These are phyloP conservation scores for Aphyosemion australe DNA, from an alignment of 2,113 vertebrate genomes.

Conservation along the genomic window DNA sequence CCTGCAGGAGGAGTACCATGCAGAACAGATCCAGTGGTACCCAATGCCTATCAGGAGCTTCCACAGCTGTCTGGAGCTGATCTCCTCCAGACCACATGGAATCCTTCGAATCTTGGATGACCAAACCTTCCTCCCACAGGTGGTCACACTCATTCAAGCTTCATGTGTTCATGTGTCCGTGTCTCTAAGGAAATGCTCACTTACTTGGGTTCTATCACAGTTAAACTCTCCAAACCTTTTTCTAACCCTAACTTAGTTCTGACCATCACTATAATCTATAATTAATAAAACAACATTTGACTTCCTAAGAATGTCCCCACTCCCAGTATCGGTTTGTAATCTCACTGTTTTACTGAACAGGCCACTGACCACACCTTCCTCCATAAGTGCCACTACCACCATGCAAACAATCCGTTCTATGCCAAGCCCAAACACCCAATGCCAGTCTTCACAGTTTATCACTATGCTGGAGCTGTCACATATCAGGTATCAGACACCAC, in stretches of 20 bases:
- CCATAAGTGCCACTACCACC: constrained; percentile 95
- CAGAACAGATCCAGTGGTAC: constrained; percentile 85
- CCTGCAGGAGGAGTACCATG: constrained; percentile 85
- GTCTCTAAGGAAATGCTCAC: background rate
- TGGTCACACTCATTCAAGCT: constrained; percentile 31
- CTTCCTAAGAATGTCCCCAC: no score
- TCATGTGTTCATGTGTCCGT: background rate
- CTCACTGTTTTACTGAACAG: constrained; percentile 56
- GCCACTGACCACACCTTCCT: constrained; percentile 96
- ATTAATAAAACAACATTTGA: no score
- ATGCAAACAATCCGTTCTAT: constrained; percentile 83
- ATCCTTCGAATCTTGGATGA: constrained; percentile 89
- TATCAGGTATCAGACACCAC: constrained; percentile 83
- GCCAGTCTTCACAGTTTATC: constrained; percentile 90
- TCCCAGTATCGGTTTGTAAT: background rate
- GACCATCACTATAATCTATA: no score
- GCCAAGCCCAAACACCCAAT: constrained; percentile 88
- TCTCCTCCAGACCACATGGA: constrained; percentile 84
- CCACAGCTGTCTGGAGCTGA: constrained; percentile 84
- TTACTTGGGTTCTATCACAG: no score
- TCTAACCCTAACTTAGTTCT: no score
- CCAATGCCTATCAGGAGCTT: constrained; percentile 71
- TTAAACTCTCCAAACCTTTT: no score
- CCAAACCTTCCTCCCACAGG: constrained; percentile 89
- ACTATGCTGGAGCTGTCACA: constrained; percentile 89